Evolutionary conservation across 2,113 vertebrate genomes (phyloP).

Genomic region (Sylvilagus bachmani): DNA sequence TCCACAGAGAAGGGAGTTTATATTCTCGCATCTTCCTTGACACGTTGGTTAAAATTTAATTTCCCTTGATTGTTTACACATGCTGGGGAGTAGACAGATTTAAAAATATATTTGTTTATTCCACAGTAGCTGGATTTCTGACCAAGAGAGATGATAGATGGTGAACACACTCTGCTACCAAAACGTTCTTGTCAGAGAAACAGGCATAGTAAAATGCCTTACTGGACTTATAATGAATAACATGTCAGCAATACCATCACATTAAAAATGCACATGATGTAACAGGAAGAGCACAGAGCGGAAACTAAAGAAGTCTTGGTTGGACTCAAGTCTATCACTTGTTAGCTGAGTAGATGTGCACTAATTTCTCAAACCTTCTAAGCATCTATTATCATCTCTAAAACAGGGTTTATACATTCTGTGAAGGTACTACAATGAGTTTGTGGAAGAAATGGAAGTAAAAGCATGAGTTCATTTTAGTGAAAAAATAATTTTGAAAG

Average conservation of each 20-base stretch:
- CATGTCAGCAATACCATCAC: not conserved
- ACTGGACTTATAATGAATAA: not conserved
- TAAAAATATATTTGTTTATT: not conserved
- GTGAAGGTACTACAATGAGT: too few relatives aligned
- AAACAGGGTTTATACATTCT: not conserved
- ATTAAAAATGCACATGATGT: not conserved
- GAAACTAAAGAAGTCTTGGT: not conserved
- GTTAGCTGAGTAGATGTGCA: not conserved
- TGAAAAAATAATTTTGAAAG: too few relatives aligned
- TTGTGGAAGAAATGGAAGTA: too few relatives aligned
- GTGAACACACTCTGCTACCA: not conserved
- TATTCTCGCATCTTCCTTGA: not conserved
- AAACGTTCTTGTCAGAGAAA: not conserved
- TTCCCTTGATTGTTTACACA: not conserved
- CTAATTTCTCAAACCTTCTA: not conserved
- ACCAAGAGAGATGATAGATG: not conserved
- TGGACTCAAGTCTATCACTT: not conserved
- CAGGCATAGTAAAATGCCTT: not conserved
- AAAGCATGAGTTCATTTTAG: too few relatives aligned
- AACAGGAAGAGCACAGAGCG: not conserved
- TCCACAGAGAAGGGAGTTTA: not conserved
- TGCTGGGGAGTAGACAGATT: not conserved
- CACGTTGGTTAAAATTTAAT: slow-evolving; percentile 29
- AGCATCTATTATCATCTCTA: not conserved
- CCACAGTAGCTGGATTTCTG: not conserved